These are phyloP conservation scores for Megalopta genalis DNA, from an alignment of 1,140 invertebrate genomes.

Conservation along the genomic window DNA sequence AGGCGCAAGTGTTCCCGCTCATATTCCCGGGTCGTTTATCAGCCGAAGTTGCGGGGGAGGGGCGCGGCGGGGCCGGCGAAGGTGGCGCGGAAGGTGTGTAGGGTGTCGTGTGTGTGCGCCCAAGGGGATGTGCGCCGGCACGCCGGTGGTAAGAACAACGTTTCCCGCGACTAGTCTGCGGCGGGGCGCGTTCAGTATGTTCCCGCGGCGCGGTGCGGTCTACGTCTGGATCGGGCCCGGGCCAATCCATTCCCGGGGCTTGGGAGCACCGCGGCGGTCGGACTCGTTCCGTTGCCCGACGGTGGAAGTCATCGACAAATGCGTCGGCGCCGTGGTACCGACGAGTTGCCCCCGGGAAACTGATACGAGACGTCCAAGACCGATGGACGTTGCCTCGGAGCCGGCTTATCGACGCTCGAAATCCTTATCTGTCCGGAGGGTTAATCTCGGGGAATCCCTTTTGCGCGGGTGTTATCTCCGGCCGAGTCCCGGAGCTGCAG, in stretches of 20 bases:
- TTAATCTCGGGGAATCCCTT: slow-evolving; percentile 70
- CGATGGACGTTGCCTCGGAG: slow-evolving; percentile 45
- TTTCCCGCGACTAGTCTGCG: not conserved
- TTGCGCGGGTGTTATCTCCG: slow-evolving; percentile 68
- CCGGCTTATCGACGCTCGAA: slow-evolving; percentile 60
- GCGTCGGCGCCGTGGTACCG: slow-evolving; percentile 14
- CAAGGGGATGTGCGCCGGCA: not conserved
- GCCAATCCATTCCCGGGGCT: not conserved
- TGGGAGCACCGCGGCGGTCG: no score
- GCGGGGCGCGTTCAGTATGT: not conserved
- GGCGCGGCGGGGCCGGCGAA: no score
- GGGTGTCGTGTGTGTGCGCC: not conserved
- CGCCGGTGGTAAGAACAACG: not conserved
- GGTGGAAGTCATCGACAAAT: slow-evolving; percentile 32
- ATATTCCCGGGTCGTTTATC: slow-evolving; percentile 40
- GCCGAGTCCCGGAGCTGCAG: slow-evolving; percentile 22
- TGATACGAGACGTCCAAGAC: slow-evolving; percentile 59
- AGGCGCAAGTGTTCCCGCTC: slow-evolving; percentile 21
- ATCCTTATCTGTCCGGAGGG: slow-evolving; percentile 68
- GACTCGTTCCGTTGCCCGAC: no score
- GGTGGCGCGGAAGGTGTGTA: no score
- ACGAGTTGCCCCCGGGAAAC: slow-evolving; percentile 23
- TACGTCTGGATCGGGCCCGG: no score
- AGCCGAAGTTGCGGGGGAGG: not conserved
- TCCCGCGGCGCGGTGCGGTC: no score